These are phyloP conservation scores for Oreocharis arfaki DNA, from an alignment of 2,113 vertebrate species.

Conservation along the genomic window DNA sequence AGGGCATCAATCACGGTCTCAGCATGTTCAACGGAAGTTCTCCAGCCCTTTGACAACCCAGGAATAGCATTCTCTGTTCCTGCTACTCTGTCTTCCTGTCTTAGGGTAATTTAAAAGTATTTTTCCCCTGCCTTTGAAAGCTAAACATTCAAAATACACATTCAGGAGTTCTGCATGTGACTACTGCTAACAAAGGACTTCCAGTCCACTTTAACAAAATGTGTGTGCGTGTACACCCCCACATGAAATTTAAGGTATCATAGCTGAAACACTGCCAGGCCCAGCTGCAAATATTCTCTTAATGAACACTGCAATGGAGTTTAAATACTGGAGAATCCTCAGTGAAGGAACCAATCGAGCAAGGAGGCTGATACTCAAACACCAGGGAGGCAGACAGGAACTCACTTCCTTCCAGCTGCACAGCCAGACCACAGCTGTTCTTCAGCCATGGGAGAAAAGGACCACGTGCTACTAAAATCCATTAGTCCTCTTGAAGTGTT, in stretches of 20 bases:
- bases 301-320: neutral
- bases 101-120: neutral
- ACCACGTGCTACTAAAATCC: neutral
- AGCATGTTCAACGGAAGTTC: neutral
- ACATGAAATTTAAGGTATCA: accelerated
- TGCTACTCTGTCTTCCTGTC: neutral
- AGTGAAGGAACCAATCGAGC: neutral
- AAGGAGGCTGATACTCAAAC: neutral
- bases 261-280: neutral
- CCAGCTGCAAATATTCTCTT: neutral
- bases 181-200: neutral
- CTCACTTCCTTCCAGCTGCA: accelerated
- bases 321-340: neutral
- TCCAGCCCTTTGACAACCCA: neutral
- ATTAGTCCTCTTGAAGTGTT: neutral
- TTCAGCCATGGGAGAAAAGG: neutral
- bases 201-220: neutral
- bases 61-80: neutral
- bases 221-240: accelerated
- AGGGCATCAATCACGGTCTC: accelerated
- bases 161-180: neutral
- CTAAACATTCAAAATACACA: accelerated
- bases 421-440: neutral
- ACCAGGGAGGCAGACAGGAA: neutral
- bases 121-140: neutral